A percentile compares a stretch with the other conserved stretches of the same genome.
Evolutionary conservation across 2,888 invertebrate genomes (phyloP).

Genomic region (Sphaeridia pumilis): DNA sequence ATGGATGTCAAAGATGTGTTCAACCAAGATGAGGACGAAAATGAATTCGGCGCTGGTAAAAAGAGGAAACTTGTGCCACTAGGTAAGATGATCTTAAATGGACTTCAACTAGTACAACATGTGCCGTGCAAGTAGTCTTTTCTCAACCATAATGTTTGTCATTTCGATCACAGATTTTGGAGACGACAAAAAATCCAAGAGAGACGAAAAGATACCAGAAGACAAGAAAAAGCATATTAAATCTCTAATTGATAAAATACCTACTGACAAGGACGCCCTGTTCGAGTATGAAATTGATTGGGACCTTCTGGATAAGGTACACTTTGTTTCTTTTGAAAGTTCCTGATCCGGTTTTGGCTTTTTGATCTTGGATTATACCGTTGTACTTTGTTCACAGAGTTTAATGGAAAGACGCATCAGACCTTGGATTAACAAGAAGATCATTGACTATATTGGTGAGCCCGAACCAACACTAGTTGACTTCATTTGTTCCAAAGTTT

Average conservation of each 20-base stretch:
- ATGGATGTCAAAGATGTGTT: conserved; percentile 73
- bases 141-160: background rate
- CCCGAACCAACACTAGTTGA: conserved; percentile 95
- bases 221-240: conserved; percentile 95
- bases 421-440: conserved; percentile 99
- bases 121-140: no score
- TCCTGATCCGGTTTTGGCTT: background rate
- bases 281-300: conserved; percentile 92
- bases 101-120: no score
- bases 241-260: conserved; percentile 94
- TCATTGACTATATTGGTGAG: conserved; percentile 98
- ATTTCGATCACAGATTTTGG: conserved; percentile 46
- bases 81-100: conserved; percentile 49
- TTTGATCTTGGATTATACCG: background rate
- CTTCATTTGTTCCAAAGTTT: conserved; percentile 97
- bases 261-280: conserved; percentile 90
- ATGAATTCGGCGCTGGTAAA: conserved; percentile 47
- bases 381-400: conserved; percentile 42
- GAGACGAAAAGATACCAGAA: conserved; percentile 64
- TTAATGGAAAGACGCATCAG: conserved; percentile 92
- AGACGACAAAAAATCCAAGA: conserved; percentile 44
- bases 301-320: conserved; percentile 60
- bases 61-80: conserved; percentile 68
- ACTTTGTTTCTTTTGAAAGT: conserved; percentile 1
- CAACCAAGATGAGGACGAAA: conserved; percentile 61